Evolutionary conservation across 2,888 invertebrate genomes (phyloP).

Genomic region (Tipula confusa): DNA sequence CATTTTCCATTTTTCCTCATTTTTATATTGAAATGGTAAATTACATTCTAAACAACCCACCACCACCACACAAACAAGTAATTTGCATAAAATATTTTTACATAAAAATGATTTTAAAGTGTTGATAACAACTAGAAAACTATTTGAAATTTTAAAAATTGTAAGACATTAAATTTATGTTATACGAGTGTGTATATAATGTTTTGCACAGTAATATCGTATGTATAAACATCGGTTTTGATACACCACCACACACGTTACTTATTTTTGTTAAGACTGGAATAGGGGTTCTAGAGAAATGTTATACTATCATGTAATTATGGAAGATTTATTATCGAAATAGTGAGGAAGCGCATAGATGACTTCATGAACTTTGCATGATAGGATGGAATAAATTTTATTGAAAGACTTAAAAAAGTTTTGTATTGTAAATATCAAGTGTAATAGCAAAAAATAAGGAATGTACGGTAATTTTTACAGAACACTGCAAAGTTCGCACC

Average conservation of each 20-base stretch:
- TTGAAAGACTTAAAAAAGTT: no score
- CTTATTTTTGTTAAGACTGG: neutral
- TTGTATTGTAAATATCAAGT: no score
- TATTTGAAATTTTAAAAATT: neutral
- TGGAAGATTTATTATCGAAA: no score
- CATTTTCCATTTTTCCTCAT: neutral
- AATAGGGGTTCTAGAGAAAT: neutral
- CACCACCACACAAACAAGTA: neutral
- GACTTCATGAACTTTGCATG: no score
- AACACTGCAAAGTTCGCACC: no score
- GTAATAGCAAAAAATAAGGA: no score
- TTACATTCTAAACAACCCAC: neutral
- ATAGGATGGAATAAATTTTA: no score
- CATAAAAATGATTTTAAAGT: neutral
- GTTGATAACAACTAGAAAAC: neutral
- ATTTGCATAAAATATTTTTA: conserved; percentile 12
- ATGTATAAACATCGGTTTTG: neutral
- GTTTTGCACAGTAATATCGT: neutral
- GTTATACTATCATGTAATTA: no score
- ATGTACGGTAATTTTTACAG: no score
- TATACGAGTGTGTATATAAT: neutral
- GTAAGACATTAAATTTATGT: conserved; percentile 14
- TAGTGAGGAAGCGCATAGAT: no score
- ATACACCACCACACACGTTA: neutral
- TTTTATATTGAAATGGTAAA: neutral